A percentile compares a stretch with the other conserved stretches of the same genome.
Conservation (phyloP, 1,140 invertebrate species). For the Pectinophora gossypiella region DNA sequence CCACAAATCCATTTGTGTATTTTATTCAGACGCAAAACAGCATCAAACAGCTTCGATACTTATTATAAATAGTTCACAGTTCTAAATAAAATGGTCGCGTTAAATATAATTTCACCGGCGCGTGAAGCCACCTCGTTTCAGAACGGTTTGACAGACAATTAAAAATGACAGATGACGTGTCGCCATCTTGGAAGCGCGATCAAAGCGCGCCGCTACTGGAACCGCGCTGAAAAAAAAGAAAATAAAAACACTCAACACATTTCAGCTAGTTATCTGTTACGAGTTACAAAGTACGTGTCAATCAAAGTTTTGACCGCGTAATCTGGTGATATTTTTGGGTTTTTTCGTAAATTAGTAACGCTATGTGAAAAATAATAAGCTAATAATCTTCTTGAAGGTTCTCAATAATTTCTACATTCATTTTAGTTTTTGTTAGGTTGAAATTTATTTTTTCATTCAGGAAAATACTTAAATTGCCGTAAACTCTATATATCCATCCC, state of each 20-base stretch:
- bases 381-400: too few relatives aligned
- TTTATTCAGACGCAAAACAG: too few relatives aligned
- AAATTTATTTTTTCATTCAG: too few relatives aligned
- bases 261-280: constrained; percentile 49
- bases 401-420: too few relatives aligned
- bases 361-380: too few relatives aligned
- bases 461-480: too few relatives aligned
- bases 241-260: constrained; percentile 52
- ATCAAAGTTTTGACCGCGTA: constrained; percentile 9
- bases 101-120: constrained; percentile 54
- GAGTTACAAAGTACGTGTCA: constrained; percentile 25
- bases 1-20: too few relatives aligned
- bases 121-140: constrained; percentile 33
- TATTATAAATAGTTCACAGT: neutral
- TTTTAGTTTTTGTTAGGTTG: too few relatives aligned
- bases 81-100: neutral
- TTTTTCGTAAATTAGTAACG: too few relatives aligned
- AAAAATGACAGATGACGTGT: constrained; percentile 67
- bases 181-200: constrained; percentile 43
- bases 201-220: constrained; percentile 33
- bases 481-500: too few relatives aligned
- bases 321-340: too few relatives aligned
- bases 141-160: constrained; percentile 64
- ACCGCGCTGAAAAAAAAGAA: constrained; percentile 34
- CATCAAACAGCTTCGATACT: too few relatives aligned